phyloP scores from a whole-genome alignment of 1,140 invertebrate species.

The Pseudomyrmex gracilis region DNA sequence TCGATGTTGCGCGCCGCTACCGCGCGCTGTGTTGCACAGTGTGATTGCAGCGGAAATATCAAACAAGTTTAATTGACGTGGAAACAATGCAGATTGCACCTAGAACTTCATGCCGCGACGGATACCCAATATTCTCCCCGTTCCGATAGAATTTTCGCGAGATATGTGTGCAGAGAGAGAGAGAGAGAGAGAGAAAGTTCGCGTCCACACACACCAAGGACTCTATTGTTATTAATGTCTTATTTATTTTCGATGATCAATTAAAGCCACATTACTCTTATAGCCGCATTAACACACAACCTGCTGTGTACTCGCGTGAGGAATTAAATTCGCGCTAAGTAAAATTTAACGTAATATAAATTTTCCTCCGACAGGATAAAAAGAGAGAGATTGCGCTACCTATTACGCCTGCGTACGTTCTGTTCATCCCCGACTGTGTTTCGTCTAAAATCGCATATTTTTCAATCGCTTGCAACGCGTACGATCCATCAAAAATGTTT shows the following conservation, averaged over 20 bases:
- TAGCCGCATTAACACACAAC: no score
- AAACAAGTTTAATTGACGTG: constrained; percentile 63
- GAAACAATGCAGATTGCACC: constrained; percentile 61
- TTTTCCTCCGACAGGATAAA: not conserved
- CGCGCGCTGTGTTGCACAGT: constrained; percentile 1
- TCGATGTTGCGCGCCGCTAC: constrained; percentile 37
- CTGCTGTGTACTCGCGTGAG: no score
- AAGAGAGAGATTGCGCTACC: not conserved
- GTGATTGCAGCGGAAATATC: constrained; percentile 60
- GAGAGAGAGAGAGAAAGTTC: no score
- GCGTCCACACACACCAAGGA: not conserved
- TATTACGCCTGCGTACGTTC: not conserved
- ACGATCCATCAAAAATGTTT: not conserved
- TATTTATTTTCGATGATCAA: not conserved
- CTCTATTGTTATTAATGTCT: not conserved
- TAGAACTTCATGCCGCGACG: constrained; percentile 50
- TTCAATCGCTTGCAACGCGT: not conserved
- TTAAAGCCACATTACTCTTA: not conserved
- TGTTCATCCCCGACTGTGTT: not conserved
- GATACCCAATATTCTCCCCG: constrained; percentile 36
- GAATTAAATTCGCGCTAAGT: not conserved
- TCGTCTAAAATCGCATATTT: constrained; percentile 14
- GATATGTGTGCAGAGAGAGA: not conserved
- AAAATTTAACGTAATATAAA: not conserved
- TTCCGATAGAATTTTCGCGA: constrained; percentile 37